A percentile compares a stretch with the other conserved stretches of the same genome.
Evolutionary conservation across 92 coral and sea anemone genomes (phyloP).

Genomic region (Porites cylindrica): DNA sequence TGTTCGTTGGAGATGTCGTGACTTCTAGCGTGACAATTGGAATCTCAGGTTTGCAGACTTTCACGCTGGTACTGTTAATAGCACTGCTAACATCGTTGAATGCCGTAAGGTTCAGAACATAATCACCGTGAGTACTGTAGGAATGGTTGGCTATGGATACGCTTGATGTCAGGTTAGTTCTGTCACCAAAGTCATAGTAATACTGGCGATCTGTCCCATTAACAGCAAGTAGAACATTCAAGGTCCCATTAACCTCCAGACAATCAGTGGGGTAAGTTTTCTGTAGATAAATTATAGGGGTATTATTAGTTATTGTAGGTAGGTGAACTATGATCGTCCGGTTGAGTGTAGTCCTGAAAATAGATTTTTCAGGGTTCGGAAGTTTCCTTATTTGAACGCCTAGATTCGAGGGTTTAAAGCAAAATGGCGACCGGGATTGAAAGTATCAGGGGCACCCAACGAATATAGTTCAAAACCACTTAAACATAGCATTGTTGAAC

Average conservation of each 20-base stretch:
- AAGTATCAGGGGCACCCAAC: too few species aligned
- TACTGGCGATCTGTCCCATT: slow-evolving; percentile 78
- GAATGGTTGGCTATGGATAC: slow-evolving; percentile 29
- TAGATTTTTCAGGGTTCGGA: too few species aligned
- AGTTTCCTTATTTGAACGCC: too few species aligned
- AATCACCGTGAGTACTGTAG: slow-evolving; percentile 59
- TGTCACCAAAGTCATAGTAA: slow-evolving; percentile 70
- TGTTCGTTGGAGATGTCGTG: slow-evolving; percentile 53
- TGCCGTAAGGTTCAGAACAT: slow-evolving; percentile 60
- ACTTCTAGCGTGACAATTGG: slow-evolving; percentile 33
- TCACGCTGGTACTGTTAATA: slow-evolving; percentile 23
- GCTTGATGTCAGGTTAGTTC: slow-evolving; percentile 37
- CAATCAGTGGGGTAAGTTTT: slow-evolving; percentile 40
- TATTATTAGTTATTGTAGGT: too few species aligned
- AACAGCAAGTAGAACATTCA: slow-evolving; percentile 48
- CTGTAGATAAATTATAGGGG: slow-evolving; percentile 21
- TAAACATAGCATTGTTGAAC: too few species aligned
- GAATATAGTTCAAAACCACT: too few species aligned
- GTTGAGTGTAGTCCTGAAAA: too few species aligned
- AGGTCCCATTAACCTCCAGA: slow-evolving; percentile 76
- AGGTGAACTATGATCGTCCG: too few species aligned
- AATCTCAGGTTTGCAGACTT: slow-evolving; percentile 82
- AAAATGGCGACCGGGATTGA: too few species aligned
- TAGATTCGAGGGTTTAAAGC: too few species aligned
- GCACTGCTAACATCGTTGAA: slow-evolving; percentile 80